Evolutionary conservation across 2,888 invertebrate genomes (phyloP).

Genomic region (Bombylius major): DNA sequence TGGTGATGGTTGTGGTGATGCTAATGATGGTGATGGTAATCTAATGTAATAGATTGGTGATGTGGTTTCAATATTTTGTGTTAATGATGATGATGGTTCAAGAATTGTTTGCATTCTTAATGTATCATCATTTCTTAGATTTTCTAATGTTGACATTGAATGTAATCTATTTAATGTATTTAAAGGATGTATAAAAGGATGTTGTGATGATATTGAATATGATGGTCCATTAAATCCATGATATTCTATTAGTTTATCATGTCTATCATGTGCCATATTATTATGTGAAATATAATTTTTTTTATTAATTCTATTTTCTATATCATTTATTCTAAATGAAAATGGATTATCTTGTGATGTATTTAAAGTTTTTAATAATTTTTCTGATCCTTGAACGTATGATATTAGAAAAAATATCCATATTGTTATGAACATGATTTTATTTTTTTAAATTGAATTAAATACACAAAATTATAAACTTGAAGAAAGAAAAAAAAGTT

Average conservation of each 20-base stretch:
- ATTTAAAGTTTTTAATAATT: no score
- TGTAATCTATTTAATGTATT: not conserved
- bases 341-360: no score
- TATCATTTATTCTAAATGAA: no score
- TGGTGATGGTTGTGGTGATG: conserved; percentile 64
- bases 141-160: not conserved
- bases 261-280: not conserved
- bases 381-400: no score
- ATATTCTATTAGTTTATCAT: conserved; percentile 3
- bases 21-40: conserved; percentile 65
- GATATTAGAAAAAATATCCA: no score
- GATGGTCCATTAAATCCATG: not conserved
- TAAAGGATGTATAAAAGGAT: not conserved
- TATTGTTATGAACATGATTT: no score
- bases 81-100: not conserved
- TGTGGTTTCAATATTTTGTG: not conserved
- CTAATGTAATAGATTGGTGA: conserved; percentile 70
- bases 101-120: not conserved
- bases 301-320: no score
- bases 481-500: no score
- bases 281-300: no score
- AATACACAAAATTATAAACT: no score
- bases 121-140: not conserved
- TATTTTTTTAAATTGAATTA: no score
- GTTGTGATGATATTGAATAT: not conserved